Base-by-base conservation (phyloP, 1,140 invertebrate species). In the Drosophila truncata region DNA sequence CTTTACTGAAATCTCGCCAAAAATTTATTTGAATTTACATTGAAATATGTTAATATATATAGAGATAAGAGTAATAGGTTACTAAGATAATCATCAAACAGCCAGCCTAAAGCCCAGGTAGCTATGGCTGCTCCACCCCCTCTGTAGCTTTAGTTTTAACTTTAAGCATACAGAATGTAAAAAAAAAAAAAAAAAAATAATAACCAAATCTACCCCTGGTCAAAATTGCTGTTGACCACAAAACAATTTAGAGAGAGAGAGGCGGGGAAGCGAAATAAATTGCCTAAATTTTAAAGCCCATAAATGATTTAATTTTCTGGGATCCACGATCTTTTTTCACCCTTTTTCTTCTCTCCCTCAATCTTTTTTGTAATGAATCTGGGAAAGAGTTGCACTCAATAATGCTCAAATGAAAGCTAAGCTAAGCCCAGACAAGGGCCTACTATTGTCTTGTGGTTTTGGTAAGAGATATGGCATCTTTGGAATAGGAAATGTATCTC, bases 151-250 rank as follows among this genome's bases (percentile, higher is more conserved):
- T n/a, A n/a, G n/a, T n/a, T n/a, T n/a, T n/a, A n/a, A n/a, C n/a
- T n/a, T n/a, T n/a, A n/a, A n/a, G n/a, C n/a, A n/a, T n/a, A n/a
- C n/a, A n/a, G n/a, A n/a, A n/a, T n/a, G n/a, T n/a, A n/a, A n/a
- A n/a, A n/a, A n/a, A n/a, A n/a, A n/a, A n/a, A n/a, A n/a, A n/a
- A n/a, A n/a, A n/a, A n/a, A n/a, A n/a, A n/a, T n/a, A n/a, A n/a
- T n/a, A n/a, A 72, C 52, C 66, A 72, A 71, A 70, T 70, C 41
- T 20, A 46, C 50, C 59, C 50, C 37, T 47, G 70, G 59, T 50
- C 37, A 46, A 88, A 84, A 78, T 79, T 86, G 44, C 69, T 65
- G 57, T 33, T 47, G 61, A 88, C 80, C 80, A 69, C 84, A 88
- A 84, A 88, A 74, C 80, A 88, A 87, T 88, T 88, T 88, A 66